Base-by-base conservation (phyloP, 2,113 vertebrate genomes). In the Tachysurus vachellii region DNA sequence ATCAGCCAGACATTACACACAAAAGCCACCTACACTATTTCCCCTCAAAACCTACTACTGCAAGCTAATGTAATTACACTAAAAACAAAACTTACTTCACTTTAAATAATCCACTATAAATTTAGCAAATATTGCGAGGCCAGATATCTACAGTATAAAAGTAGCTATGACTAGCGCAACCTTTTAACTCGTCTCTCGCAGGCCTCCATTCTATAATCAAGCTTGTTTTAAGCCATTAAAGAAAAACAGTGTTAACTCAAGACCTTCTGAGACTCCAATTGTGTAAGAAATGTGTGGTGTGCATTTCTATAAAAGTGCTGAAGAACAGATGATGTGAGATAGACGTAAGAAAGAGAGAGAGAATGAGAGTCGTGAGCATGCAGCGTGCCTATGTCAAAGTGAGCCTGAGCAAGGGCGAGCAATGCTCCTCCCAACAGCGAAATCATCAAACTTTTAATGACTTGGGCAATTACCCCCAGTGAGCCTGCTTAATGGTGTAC, bases 401-500 rank as follows among this genome's bases (percentile, higher is more conserved):
- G 92, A 94, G 92, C 91, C 90, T 90, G 91, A 94, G 92, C 92
- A 92, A 94, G 92, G 93, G 90, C 92, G 91, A 92, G 93, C 90
- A 93, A 92, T 89, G 91, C 93, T 94, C 93, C 93, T 92, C 94
- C 94, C 93, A 92, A 91, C 91, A 94, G 93, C 92, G 91, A 94
- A 93, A 95, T 93, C 93, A 94, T 95, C 93, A 95, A 94, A 95
- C 94, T 95, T 95, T 95, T 95, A 95, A 95, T 95, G 94, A 95
- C 93, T 95, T 93, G 93, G 91, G 94, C 94, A 94, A 95, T 95
- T 95, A 95, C 93, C 93, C 93, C 92, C 91, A 91, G 92, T 93
- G 93, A 93, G 93, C 91, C 90, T 89, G 94, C 92, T 93, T 95
- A 95, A 95, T 94, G 92, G 92, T 92, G 93, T 93, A 92, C 92